Percentiles rank a stretch among this genome's conserved stretches.
These are phyloP conservation scores for Ormia ochracea DNA, from an alignment of 2,888 invertebrate genomes.

Conservation along the genomic window DNA sequence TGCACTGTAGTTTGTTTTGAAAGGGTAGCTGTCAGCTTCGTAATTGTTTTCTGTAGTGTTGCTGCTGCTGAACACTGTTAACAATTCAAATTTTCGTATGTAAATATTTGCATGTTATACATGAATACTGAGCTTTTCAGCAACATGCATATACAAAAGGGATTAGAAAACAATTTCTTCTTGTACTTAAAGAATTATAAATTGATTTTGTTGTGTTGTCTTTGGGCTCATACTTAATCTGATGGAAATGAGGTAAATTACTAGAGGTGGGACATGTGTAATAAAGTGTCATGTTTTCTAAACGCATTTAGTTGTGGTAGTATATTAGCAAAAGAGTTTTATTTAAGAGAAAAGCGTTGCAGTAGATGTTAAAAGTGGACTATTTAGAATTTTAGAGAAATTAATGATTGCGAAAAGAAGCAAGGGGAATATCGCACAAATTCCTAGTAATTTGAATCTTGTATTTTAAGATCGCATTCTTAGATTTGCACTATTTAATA, in stretches of 20 bases:
- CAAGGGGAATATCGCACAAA: too few relatives aligned
- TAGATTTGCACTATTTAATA: too few relatives aligned
- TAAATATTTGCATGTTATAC: constrained; percentile 38
- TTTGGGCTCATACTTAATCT: constrained; percentile 15
- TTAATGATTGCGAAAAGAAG: too few relatives aligned
- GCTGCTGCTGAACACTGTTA: constrained; percentile 35
- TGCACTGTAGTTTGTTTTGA: not conserved
- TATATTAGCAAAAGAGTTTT: not conserved
- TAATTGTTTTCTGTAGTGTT: constrained; percentile 37
- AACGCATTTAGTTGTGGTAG: not conserved
- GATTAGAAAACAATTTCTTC: constrained; percentile 43
- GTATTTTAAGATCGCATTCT: too few relatives aligned
- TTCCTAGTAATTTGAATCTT: too few relatives aligned
- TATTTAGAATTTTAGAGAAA: too few relatives aligned
- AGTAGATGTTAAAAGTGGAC: too few relatives aligned
- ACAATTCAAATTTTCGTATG: constrained; percentile 44
- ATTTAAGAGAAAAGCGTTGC: not conserved
- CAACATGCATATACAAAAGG: not conserved
- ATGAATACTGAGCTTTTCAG: not conserved
- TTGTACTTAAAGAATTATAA: constrained; percentile 14
- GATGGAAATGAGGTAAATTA: not conserved
- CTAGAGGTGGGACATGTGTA: not conserved
- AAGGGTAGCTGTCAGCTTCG: not conserved
- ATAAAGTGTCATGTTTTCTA: not conserved
- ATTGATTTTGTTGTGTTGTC: not conserved